Base-by-base conservation (phyloP, 2,888 invertebrate species). In the Lydus trimaculatus region DNA sequence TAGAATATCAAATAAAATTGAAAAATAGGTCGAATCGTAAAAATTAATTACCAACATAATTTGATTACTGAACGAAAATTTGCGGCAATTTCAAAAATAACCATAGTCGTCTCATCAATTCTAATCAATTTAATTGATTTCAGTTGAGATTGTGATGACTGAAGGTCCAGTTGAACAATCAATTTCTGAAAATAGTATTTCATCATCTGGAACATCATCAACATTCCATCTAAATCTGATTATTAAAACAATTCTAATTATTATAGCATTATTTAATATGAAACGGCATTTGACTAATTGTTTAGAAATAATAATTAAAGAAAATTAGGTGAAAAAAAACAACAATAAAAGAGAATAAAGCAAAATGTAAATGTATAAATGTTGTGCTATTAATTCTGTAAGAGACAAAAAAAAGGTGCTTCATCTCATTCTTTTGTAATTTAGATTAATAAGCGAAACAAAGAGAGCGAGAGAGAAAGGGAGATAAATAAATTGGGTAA, bases 131-230 rank as follows among this genome's bases (percentile, higher is more conserved):
- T 11, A 9, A 5, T 31, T 23, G 33, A 43, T 66, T 80, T 31
- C 72, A 80, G 80, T 80, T 67, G 78, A 77, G 64, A 78, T 80
- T 58, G 77, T 76, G 61, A 71, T 79, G 72, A 79, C 77, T n/a
- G 80, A 80, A 66, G 78, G 75, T 58, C 79, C 80, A 6, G 78
- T 78, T 11, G 79, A 76, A 63, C 56, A 56, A n/a, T 56, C 56
- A n/a, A 56, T 56, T n/a, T 25, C 25, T n/a, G 56, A 56, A 8
- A 56, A 56, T 56, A 56, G n/a, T n/a, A 28, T 56, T n/a, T 25
- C 56, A n/a, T 56, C 56, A 15, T n/a, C n/a, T n/a, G 25, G 28
- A 15, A 5, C 8, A 4, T 20, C 48, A 20, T n/a, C 28, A 20
- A 0, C n/a, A 39, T 13, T 11, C 23, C 28, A 25, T 28, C 23